Evolutionary conservation across 2,113 vertebrate species (phyloP).

Genomic region (Phoenicopterus ruber): DNA sequence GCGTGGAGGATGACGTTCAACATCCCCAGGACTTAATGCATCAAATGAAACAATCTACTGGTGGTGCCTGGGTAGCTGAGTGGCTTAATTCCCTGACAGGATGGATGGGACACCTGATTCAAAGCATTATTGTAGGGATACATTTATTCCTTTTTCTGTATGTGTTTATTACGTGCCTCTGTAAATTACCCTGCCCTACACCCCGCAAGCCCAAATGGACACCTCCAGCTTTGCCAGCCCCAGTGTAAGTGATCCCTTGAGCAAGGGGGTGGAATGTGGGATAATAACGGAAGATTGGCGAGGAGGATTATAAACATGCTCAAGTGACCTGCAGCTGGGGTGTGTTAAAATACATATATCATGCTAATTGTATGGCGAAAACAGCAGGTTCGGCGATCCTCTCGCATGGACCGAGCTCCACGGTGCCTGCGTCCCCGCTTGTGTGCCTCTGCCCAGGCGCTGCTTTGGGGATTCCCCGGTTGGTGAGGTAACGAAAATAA

Average conservation of each 20-base stretch:
- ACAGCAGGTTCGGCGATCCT: neutral
- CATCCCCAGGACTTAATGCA: neutral
- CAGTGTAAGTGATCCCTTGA: neutral
- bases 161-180: neutral
- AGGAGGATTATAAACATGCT: neutral
- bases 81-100: neutral
- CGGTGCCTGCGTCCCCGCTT: accelerated
- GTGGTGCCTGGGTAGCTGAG: too few relatives aligned
- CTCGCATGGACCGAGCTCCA: accelerated
- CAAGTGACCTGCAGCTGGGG: neutral
- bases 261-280: neutral
- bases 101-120: neutral
- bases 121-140: neutral
- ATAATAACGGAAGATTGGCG: neutral
- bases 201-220: neutral
- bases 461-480: accelerated
- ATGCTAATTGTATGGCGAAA: neutral
- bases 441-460: neutral
- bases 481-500: neutral
- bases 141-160: neutral
- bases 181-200: neutral
- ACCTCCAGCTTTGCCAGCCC: neutral
- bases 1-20: neutral
- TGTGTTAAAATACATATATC: neutral
- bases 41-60: too few relatives aligned